phyloP scores from a whole-genome alignment of 2,888 invertebrate species.

The Ganaspis brasiliensis region DNA sequence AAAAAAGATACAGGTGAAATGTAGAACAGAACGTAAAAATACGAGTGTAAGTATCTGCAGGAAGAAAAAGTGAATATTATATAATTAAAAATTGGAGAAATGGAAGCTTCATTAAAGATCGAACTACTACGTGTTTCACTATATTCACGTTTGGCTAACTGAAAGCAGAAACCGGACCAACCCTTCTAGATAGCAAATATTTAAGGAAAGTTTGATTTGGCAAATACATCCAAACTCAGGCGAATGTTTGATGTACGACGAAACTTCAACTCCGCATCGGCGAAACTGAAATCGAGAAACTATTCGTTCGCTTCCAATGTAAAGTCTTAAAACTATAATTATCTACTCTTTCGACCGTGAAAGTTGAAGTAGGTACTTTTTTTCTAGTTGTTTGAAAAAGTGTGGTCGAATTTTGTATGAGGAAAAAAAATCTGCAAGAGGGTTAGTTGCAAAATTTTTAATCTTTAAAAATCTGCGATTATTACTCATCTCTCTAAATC shows the following conservation, averaged over 20 bases:
- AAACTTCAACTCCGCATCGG: constrained; percentile 21
- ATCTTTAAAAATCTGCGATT: too few relatives aligned
- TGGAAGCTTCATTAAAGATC: too few relatives aligned
- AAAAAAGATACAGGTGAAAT: background rate
- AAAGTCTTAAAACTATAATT: background rate
- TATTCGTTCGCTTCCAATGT: background rate
- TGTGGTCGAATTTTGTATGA: too few relatives aligned
- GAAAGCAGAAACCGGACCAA: background rate
- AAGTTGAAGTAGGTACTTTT: too few relatives aligned
- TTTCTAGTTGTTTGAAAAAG: too few relatives aligned
- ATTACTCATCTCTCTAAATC: too few relatives aligned
- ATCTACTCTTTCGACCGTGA: background rate
- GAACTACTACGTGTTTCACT: too few relatives aligned
- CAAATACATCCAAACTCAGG: constrained; percentile 2
- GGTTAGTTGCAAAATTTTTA: too few relatives aligned
- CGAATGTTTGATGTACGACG: constrained; percentile 32
- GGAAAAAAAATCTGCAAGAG: too few relatives aligned
- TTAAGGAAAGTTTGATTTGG: constrained; percentile 13
- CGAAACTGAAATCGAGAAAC: constrained; percentile 8
- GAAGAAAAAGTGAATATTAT: background rate
- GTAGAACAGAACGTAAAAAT: too few relatives aligned
- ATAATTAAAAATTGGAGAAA: too few relatives aligned
- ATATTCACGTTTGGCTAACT: background rate
- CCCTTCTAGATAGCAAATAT: constrained; percentile 31
- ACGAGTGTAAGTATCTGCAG: too few relatives aligned